These are phyloP conservation scores for Oncorhynchus nerka DNA, from an alignment of 2,113 vertebrate genomes.

Conservation along the genomic window DNA sequence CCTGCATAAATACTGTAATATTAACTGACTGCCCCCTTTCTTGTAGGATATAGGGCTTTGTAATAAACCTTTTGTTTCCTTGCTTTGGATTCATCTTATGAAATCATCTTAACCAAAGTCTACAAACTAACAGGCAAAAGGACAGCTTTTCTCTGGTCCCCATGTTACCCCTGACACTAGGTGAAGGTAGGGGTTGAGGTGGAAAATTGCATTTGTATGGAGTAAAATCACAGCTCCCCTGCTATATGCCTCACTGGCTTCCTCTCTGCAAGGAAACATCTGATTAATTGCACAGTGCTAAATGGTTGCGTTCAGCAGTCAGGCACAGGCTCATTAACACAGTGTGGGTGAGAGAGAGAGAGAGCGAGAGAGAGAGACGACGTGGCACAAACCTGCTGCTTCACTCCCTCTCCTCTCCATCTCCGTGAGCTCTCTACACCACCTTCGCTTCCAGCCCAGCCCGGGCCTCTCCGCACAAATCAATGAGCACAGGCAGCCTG, in stretches of 20 bases:
- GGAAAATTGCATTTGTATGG: constrained; percentile 49
- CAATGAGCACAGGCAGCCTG: constrained; percentile 33
- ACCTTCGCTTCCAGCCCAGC: constrained; percentile 43
- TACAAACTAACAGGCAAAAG: constrained; percentile 35
- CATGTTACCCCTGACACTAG: neutral
- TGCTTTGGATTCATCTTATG: constrained; percentile 36
- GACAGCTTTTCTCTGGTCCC: constrained; percentile 30
- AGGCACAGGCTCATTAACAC: constrained; percentile 64
- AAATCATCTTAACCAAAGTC: constrained; percentile 19
- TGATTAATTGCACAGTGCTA: constrained; percentile 71
- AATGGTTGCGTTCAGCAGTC: constrained; percentile 66
- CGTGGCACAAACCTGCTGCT: constrained; percentile 48
- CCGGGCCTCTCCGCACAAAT: constrained; percentile 25
- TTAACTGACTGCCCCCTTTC: constrained; percentile 3
- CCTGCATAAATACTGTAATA: too few species aligned
- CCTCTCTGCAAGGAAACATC: constrained; percentile 61
- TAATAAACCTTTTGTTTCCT: neutral
- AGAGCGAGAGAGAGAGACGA: neutral
- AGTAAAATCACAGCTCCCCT: constrained; percentile 56
- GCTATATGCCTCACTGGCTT: constrained; percentile 57
- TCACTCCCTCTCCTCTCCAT: neutral
- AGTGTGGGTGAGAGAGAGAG: constrained; percentile 32
- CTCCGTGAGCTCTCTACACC: constrained; percentile 42
- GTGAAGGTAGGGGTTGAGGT: neutral
- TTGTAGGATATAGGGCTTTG: neutral